These are phyloP conservation scores for Cyprinodon variegatus DNA, from an alignment of 2,113 vertebrate genomes.

Conservation along the genomic window DNA sequence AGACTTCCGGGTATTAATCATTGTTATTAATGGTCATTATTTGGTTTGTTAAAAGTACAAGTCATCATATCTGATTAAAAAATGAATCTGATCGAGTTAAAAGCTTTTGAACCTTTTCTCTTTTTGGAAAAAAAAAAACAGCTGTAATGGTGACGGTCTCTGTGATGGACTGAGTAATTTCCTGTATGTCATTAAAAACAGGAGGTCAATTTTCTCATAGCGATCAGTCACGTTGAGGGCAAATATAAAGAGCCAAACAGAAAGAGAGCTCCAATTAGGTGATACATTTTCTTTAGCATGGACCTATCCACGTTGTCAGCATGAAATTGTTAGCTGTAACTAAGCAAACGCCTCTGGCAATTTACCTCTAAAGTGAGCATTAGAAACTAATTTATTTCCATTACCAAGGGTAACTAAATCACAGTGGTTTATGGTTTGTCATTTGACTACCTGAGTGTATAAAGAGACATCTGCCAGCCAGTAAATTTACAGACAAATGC, in stretches of 20 bases:
- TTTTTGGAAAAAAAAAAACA: constrained; percentile 21
- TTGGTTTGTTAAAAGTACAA: constrained; percentile 10
- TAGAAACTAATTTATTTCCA: constrained; percentile 37
- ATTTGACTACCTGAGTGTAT: constrained; percentile 31
- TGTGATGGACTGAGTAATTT: constrained; percentile 14
- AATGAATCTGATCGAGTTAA: background rate
- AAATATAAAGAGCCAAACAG: constrained; percentile 30
- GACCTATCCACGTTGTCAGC: constrained; percentile 53
- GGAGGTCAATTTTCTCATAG: constrained; percentile 52
- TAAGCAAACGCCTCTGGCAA: constrained; percentile 38
- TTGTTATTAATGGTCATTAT: constrained; percentile 3
- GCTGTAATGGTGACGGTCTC: background rate
- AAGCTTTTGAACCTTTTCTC: constrained; percentile 18
- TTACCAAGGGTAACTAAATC: constrained; percentile 44
- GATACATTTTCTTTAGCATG: constrained; percentile 52
- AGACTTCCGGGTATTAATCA: too few species aligned
- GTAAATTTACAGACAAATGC: constrained; percentile 30
- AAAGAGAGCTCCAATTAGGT: constrained; percentile 46
- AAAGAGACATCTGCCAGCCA: constrained; percentile 33
- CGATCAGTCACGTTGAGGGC: constrained; percentile 47
- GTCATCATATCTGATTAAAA: background rate
- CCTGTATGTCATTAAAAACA: constrained; percentile 48
- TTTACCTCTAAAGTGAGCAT: constrained; percentile 38
- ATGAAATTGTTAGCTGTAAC: constrained; percentile 63
- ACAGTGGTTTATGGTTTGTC: constrained; percentile 30